phyloP scores from a whole-genome alignment of 2,797 vertebrate species.

The Acridotheres tristis region DNA sequence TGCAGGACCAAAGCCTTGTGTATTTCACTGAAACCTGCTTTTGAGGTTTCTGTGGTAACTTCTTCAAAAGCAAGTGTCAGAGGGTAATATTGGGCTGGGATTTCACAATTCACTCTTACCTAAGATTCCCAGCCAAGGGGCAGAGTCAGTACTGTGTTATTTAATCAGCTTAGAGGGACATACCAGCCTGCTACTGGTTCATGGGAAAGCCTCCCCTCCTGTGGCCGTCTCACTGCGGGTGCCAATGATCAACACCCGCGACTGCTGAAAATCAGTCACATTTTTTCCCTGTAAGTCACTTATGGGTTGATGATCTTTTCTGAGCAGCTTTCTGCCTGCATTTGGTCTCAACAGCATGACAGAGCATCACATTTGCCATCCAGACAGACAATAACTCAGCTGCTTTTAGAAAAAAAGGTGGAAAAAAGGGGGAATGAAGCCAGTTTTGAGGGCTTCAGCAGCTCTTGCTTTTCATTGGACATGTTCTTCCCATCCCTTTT shows the following conservation, averaged over 20 bases:
- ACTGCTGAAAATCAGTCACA: slow-evolving; percentile 4
- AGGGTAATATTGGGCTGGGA: slow-evolving; percentile 45
- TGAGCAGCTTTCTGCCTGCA: neutral
- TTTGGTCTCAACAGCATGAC: neutral
- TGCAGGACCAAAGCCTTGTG: neutral
- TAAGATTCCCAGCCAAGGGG: slow-evolving; percentile 51
- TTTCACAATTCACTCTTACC: slow-evolving; percentile 69
- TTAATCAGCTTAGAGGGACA: slow-evolving; percentile 48
- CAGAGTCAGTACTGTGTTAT: slow-evolving; percentile 32
- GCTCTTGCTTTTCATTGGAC: neutral
- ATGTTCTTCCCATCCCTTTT: neutral
- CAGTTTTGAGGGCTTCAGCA: neutral
- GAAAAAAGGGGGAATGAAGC: neutral
- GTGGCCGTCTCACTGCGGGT: rapidly evolving
- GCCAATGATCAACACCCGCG: neutral
- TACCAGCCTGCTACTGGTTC: slow-evolving; percentile 3
- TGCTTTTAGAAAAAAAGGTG: neutral
- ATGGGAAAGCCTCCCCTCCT: neutral
- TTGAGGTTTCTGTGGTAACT: slow-evolving; percentile 70
- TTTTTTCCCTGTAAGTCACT: slow-evolving; percentile 28
- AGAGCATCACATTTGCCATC: neutral
- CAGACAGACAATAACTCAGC: neutral
- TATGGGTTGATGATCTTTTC: neutral
- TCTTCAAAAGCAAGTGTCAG: slow-evolving; percentile 68
- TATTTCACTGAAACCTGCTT: slow-evolving; percentile 56